These are phyloP conservation scores for Orthonychiurus folsomi DNA, from an alignment of 2,888 invertebrate genomes.

Conservation along the genomic window DNA sequence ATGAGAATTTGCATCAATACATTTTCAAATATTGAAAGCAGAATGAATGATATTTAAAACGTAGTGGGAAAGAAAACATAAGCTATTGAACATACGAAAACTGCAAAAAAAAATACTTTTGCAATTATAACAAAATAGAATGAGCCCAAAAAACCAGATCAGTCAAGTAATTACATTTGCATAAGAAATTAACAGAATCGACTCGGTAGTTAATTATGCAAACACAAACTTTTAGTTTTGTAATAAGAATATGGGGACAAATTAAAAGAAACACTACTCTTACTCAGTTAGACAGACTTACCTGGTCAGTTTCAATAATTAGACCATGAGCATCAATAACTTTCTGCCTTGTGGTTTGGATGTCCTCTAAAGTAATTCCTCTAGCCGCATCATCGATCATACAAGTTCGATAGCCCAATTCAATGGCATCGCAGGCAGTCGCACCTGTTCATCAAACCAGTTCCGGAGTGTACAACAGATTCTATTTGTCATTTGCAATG, in stretches of 20 bases:
- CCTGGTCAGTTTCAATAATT: slow-evolving; percentile 67
- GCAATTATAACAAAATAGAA: too few species aligned
- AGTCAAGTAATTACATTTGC: too few species aligned
- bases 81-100: background rate
- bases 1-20: slow-evolving; percentile 11
- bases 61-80: too few species aligned
- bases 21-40: slow-evolving; percentile 10
- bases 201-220: too few species aligned
- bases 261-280: background rate
- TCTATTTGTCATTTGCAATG: too few species aligned
- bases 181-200: too few species aligned
- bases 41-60: too few species aligned
- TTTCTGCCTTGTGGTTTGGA: slow-evolving; percentile 68
- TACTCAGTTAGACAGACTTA: slow-evolving; percentile 41
- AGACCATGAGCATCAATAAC: slow-evolving; percentile 68
- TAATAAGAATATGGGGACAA: background rate
- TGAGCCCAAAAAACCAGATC: too few species aligned
- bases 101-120: too few species aligned
- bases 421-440: slow-evolving; percentile 79
- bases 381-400: slow-evolving; percentile 83
- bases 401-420: slow-evolving; percentile 79
- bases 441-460: slow-evolving; percentile 52
- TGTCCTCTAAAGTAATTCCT: slow-evolving; percentile 76
- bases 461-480: background rate
- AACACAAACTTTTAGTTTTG: slow-evolving; percentile 1